Conservation (phyloP, 1,140 invertebrate species). For the Calosoma granatense region DNA sequence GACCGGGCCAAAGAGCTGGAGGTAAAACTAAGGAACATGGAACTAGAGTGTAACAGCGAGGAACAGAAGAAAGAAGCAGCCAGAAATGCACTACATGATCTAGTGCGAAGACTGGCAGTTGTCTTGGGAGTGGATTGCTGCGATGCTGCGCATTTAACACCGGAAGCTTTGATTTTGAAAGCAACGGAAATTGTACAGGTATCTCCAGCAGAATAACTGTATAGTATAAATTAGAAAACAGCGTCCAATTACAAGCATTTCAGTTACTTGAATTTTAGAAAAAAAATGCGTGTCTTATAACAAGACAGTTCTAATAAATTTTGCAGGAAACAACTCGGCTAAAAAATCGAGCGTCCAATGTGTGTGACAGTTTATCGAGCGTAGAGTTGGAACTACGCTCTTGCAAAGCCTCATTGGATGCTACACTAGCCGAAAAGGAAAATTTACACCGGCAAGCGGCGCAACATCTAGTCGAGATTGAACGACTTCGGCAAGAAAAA, state of each 20-base stretch:
- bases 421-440: slow-evolving; percentile 53
- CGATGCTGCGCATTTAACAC: slow-evolving; percentile 45
- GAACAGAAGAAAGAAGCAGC: slow-evolving; percentile 56
- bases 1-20: slow-evolving; percentile 65
- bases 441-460: slow-evolving; percentile 56
- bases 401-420: slow-evolving; percentile 52
- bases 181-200: slow-evolving; percentile 62
- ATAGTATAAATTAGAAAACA: no score
- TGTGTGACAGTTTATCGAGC: slow-evolving; percentile 48
- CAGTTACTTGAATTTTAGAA: neutral
- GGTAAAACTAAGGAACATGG: slow-evolving; percentile 57
- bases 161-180: slow-evolving; percentile 57
- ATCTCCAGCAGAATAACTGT: no score
- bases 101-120: slow-evolving; percentile 53
- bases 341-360: slow-evolving; percentile 39
- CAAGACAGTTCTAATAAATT: no score
- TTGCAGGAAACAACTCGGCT: slow-evolving; percentile 42
- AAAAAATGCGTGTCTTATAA: neutral
- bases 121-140: slow-evolving; percentile 56
- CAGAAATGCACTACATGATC: slow-evolving; percentile 53
- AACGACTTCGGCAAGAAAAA: slow-evolving; percentile 57
- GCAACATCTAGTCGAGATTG: slow-evolving; percentile 51
- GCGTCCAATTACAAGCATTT: neutral
- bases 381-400: slow-evolving; percentile 54
- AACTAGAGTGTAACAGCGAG: slow-evolving; percentile 55